Base-by-base conservation (phyloP, 2,797 vertebrate species). In the Basileuterus tristriatus region DNA sequence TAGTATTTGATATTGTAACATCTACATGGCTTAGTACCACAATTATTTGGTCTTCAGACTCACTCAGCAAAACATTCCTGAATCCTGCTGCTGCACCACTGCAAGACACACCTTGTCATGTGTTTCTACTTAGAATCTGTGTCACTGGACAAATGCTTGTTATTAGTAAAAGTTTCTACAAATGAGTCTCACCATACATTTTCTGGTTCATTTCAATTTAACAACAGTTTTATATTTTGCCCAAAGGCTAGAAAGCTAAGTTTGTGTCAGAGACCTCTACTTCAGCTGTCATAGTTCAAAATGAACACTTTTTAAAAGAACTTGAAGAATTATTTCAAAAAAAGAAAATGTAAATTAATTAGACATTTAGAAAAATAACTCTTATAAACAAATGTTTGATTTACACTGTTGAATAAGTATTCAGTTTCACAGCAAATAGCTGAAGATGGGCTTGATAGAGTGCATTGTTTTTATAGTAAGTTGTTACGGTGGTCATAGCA, bases 141-240 rank as follows among this genome's bases (percentile, higher is more conserved):
- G 80, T 77, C 87, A 80, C 9, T 6, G 77, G 46, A 91, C 72
- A 94, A 94, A 91, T 91, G 53, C 87, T 97, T 95, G 67, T 87
- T 92, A 89, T 90, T 95, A 97, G 58, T 44, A 59, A 36, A 96
- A 93, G 80, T 89, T 96, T 91, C 72, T 59, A 77, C 74, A 69
- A 41, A 74, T 7, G 5, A 81, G 46, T 92, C 96, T 96, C 94
- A 93, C 83, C 91, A 75, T 94, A 53, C 15, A 4, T 88, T 95
- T 97, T 96, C 82, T 93, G 53, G 72, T 95, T 77, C 37, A 59
- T 60, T 95, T 90, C 65, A 89, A 83, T 96, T 95, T 97, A 97
- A 97, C 76, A 96, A 72, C 32, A 88, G 75, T 96, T 96, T 95
- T 78, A 19, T 96, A 39, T 91, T 97, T 95, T 95, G 63, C 94